Evolutionary conservation across 2,113 vertebrate genomes (phyloP).

Genomic region (Burhinus bistriatus): DNA sequence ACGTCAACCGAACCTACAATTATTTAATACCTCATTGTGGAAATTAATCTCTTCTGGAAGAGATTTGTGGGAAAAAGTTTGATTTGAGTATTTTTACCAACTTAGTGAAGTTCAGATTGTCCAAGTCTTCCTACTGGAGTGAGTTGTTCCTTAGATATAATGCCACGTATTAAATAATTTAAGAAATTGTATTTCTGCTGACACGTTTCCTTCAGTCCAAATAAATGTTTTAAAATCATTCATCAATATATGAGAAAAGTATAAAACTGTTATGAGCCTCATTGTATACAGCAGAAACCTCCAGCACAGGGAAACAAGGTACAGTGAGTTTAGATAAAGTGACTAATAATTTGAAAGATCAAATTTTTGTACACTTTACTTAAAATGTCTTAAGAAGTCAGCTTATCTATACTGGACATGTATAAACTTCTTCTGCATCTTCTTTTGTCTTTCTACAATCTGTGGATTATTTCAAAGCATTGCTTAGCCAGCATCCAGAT

Average conservation of each 20-base stretch:
- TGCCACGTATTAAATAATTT: background rate
- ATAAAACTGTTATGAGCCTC: background rate
- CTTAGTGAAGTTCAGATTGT: background rate
- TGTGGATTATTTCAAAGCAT: background rate
- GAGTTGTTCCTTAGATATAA: background rate
- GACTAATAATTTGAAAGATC: background rate
- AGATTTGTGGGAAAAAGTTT: background rate
- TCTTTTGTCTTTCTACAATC: background rate
- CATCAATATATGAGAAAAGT: background rate
- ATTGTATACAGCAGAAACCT: background rate
- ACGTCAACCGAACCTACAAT: background rate
- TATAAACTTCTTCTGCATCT: background rate
- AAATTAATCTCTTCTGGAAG: background rate
- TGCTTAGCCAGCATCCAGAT: background rate
- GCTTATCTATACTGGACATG: background rate
- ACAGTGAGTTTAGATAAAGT: background rate
- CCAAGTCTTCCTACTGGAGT: background rate
- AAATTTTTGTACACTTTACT: background rate
- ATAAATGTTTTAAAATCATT: background rate
- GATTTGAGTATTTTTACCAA: background rate
- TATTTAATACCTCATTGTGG: background rate
- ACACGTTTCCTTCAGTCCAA: background rate
- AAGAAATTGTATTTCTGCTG: background rate
- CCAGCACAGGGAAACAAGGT: background rate
- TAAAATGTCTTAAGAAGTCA: background rate